Percentiles rank a stretch among this genome's conserved stretches.
Conservation (phyloP, 1,140 invertebrate genomes). For the Triops longicaudatus region DNA sequence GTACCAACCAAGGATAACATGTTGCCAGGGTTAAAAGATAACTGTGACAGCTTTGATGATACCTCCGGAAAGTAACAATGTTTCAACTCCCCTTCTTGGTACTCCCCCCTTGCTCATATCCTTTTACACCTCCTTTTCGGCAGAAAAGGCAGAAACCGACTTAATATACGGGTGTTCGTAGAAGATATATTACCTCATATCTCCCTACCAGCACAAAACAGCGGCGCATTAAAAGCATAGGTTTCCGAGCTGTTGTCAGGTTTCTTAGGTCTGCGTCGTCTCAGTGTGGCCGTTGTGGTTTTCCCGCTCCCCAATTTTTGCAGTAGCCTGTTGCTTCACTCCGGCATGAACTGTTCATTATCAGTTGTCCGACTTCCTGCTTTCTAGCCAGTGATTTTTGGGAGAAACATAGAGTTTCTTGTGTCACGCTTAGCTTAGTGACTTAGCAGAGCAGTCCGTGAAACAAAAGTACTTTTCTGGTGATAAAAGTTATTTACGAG, state of each 20-base stretch:
- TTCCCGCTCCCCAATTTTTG: background rate
- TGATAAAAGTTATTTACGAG: background rate
- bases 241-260: background rate
- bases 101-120: background rate
- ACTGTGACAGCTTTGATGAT: background rate
- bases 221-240: background rate
- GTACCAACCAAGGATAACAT: background rate
- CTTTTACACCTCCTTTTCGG: background rate
- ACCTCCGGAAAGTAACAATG: too few species aligned
- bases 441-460: background rate
- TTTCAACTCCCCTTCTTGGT: background rate
- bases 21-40: background rate
- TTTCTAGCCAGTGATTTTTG: background rate
- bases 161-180: background rate
- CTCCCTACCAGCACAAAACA: background rate
- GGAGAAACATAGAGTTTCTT: background rate
- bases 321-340: background rate
- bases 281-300: background rate
- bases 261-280: background rate
- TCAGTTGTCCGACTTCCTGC: conserved; percentile 10
- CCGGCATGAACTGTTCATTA: background rate
- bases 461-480: background rate
- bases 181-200: conserved; percentile 13
- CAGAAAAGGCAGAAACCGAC: background rate
- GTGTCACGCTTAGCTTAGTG: background rate